A percentile compares a stretch with the other conserved stretches of the same genome.
Evolutionary conservation across 2,113 vertebrate genomes (phyloP).

Genomic region (Aphyosemion australe): DNA sequence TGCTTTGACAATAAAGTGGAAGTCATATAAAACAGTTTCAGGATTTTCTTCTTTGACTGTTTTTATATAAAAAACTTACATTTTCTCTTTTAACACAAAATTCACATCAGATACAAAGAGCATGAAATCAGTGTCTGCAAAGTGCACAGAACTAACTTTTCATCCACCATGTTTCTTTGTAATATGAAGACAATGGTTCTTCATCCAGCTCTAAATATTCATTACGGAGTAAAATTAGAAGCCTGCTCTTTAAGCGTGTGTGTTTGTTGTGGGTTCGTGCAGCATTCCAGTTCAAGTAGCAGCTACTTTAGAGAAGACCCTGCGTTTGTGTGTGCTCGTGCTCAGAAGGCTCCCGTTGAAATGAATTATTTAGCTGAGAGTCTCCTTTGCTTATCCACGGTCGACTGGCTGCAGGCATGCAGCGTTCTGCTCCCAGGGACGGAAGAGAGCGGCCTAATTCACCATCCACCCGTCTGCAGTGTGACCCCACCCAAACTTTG

Average conservation of each 20-base stretch:
- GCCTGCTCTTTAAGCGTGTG: slow-evolving; percentile 24
- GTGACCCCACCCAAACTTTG: slow-evolving; percentile 11
- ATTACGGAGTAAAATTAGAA: slow-evolving; percentile 69
- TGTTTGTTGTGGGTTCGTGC: slow-evolving; percentile 22
- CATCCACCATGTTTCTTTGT: slow-evolving; percentile 27
- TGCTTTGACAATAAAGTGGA: too few relatives aligned
- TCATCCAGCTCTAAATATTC: slow-evolving; percentile 66
- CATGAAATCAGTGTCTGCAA: too few relatives aligned
- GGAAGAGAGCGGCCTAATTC: slow-evolving; percentile 62
- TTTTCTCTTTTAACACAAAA: too few relatives aligned
- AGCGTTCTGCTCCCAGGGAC: slow-evolving; percentile 56
- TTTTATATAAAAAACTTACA: too few relatives aligned
- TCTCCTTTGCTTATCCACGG: slow-evolving; percentile 76
- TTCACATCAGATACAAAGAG: too few relatives aligned
- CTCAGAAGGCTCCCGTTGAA: slow-evolving; percentile 57
- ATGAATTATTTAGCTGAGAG: slow-evolving; percentile 77
- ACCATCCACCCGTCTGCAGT: slow-evolving; percentile 27
- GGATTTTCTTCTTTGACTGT: too few relatives aligned
- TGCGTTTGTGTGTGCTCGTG: slow-evolving; percentile 35
- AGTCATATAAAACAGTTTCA: too few relatives aligned
- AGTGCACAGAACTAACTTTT: neutral
- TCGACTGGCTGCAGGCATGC: slow-evolving; percentile 58
- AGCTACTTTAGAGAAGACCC: slow-evolving; percentile 32
- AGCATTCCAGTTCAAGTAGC: slow-evolving; percentile 36
- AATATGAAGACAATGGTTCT: slow-evolving; percentile 54